Conservation (phyloP, 2,797 vertebrate genomes). For the Rachycentron canadum region DNA sequence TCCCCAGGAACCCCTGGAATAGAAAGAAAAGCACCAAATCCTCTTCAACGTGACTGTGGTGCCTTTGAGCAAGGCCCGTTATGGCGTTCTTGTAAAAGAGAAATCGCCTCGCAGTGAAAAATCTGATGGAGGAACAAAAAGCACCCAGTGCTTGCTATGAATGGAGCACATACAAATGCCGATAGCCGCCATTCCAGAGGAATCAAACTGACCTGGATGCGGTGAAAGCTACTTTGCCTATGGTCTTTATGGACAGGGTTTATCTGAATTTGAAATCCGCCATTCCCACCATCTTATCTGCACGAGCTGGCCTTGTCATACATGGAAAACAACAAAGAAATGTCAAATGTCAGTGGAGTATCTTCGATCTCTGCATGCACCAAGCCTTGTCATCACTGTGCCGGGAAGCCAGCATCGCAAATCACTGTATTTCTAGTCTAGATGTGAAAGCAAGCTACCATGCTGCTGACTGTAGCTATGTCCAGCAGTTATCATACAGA, state of each 20-base stretch:
- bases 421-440: no score
- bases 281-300: neutral
- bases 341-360: neutral
- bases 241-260: neutral
- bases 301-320: neutral
- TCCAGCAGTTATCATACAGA: no score
- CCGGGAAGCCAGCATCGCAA: neutral
- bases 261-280: neutral
- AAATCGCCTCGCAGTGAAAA: no score
- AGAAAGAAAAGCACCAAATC: no score
- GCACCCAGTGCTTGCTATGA: neutral
- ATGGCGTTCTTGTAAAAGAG: no score
- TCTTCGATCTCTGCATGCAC: neutral
- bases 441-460: no score
- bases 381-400: neutral
- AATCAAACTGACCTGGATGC: neutral
- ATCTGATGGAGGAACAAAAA: neutral
- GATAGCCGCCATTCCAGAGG: neutral
- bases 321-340: neutral
- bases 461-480: neutral
- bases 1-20: no score
- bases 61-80: no score
- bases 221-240: neutral
- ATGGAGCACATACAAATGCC: neutral
- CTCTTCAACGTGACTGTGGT: no score